Evolutionary conservation across 1,140 invertebrate genomes (phyloP).

Genomic region (Halotydeus destructor): DNA sequence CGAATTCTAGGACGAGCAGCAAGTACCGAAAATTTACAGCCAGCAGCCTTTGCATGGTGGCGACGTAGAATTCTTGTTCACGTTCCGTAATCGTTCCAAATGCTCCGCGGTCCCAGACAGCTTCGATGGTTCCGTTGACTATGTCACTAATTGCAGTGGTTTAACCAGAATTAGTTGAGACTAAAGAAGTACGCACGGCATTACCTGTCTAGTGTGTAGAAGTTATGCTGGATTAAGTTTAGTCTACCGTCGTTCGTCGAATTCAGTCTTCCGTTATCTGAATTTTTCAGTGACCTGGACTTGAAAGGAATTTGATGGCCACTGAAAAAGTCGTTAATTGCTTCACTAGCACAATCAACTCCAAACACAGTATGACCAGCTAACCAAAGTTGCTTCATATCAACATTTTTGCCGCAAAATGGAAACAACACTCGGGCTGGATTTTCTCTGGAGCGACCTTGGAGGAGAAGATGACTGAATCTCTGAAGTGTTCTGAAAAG

Average conservation of each 20-base stretch:
- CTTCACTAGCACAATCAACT: slow-evolving; percentile 5
- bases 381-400: slow-evolving; percentile 9
- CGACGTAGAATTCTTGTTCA: slow-evolving; percentile 4
- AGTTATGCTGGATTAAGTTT: slow-evolving; percentile 7
- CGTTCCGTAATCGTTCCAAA: slow-evolving; percentile 10
- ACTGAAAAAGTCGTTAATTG: slow-evolving; percentile 6
- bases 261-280: background rate
- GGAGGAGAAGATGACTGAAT: background rate
- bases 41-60: slow-evolving; percentile 7
- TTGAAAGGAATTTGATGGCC: background rate
- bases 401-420: slow-evolving; percentile 8
- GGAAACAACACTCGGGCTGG: slow-evolving; percentile 3
- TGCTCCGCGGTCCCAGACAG: slow-evolving; percentile 9
- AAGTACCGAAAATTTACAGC: slow-evolving; percentile 8
- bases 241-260: background rate
- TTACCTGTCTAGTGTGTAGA: slow-evolving; percentile 7
- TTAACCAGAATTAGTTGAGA: background rate
- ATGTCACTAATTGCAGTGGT: background rate
- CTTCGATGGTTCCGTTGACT: slow-evolving; percentile 3
- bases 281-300: background rate
- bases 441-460: background rate
- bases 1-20: slow-evolving; percentile 6
- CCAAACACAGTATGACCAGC: slow-evolving; percentile 5
- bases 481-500: slow-evolving; percentile 6
- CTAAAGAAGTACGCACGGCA: background rate